Evolutionary conservation across 2,888 invertebrate species (phyloP).

Genomic region (Rhagium mordax): DNA sequence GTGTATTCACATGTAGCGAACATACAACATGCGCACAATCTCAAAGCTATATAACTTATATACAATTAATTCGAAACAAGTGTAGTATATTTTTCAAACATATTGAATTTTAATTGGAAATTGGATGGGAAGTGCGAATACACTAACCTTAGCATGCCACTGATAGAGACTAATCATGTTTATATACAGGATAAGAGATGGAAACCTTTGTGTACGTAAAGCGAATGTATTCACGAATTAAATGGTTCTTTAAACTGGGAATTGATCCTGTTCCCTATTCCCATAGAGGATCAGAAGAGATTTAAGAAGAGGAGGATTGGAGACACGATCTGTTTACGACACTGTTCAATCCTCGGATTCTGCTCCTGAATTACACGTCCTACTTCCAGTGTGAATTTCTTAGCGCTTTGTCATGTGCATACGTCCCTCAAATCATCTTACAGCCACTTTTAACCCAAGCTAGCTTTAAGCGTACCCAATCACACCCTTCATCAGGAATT

Average conservation of each 20-base stretch:
- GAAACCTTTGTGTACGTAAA: constrained; percentile 36
- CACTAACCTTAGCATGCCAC: neutral
- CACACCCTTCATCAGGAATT: constrained; percentile 14
- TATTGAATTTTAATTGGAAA: no score
- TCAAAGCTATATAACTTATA: no score
- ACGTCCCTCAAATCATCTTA: constrained; percentile 33
- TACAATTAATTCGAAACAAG: no score
- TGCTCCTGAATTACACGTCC: constrained; percentile 64
- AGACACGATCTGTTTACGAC: constrained; percentile 69
- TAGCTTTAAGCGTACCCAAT: constrained; percentile 7
- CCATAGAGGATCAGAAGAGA: constrained; percentile 59
- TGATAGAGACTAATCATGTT: neutral
- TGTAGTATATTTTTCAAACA: no score
- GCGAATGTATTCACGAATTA: constrained; percentile 56
- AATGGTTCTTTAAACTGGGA: constrained; percentile 62
- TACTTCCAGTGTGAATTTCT: constrained; percentile 37
- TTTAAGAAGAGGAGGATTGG: constrained; percentile 63
- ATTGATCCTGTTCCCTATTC: constrained; percentile 60
- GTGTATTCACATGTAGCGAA: constrained; percentile 9
- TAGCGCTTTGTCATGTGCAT: constrained; percentile 51
- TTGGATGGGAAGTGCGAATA: neutral
- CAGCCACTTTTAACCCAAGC: constrained; percentile 31
- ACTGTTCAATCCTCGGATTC: constrained; percentile 66
- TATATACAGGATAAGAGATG: constrained; percentile 19
- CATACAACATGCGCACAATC: neutral